These are phyloP conservation scores for Tauraco erythrolophus DNA, from an alignment of 2,113 vertebrate species.

Conservation along the genomic window DNA sequence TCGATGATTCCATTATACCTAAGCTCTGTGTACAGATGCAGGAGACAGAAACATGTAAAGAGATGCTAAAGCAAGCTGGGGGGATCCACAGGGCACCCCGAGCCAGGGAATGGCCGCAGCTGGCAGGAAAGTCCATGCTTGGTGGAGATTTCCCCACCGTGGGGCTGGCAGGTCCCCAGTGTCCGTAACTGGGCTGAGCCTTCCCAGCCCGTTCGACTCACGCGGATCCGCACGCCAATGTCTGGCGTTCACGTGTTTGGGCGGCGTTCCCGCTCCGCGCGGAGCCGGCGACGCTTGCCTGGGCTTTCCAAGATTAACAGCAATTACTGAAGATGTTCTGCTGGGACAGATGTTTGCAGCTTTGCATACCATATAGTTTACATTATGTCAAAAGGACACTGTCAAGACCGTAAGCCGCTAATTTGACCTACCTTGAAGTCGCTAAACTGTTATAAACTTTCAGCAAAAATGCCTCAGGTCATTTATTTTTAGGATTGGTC, in stretches of 20 bases:
- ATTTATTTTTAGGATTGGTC: conserved; percentile 9
- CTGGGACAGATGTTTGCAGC: conserved; percentile 41
- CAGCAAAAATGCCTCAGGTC: not conserved
- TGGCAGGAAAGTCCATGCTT: not conserved
- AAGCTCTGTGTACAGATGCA: not conserved
- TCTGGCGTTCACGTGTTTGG: not conserved
- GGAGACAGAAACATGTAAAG: not conserved
- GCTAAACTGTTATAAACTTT: not conserved
- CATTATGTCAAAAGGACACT: conserved; percentile 44
- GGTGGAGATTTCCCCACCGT: not conserved
- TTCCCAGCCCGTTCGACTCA: not conserved
- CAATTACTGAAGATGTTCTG: not conserved
- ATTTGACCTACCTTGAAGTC: conserved; percentile 31
- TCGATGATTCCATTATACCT: no score
- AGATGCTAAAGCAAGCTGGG: not conserved
- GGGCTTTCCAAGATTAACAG: not conserved
- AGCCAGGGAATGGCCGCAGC: not conserved
- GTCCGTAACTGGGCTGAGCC: not conserved
- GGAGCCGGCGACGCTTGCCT: not conserved
- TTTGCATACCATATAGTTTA: conserved; percentile 43
- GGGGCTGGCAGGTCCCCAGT: not conserved
- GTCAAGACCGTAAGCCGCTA: not conserved
- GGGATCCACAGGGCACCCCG: not conserved
- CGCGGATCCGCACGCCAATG: not conserved
- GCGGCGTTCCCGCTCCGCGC: not conserved